Conservation (phyloP, 2,113 vertebrate genomes). For the Cinclus mexicanus region DNA sequence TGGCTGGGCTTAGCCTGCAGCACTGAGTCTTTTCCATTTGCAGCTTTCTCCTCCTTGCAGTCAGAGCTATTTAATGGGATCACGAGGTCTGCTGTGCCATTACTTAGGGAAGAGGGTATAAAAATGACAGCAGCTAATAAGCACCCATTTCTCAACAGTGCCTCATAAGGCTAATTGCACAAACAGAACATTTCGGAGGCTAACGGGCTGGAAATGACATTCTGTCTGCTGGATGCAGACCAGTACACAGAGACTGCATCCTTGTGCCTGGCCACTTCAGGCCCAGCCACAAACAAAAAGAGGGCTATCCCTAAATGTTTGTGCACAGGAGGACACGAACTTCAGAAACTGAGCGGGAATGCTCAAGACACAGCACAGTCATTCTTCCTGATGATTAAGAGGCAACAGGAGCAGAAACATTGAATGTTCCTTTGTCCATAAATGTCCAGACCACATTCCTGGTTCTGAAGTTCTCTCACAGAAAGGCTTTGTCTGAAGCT, state of each 20-base stretch:
- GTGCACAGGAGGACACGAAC: not conserved
- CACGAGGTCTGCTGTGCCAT: conserved; percentile 14
- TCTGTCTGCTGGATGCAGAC: not conserved
- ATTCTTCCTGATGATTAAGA: not conserved
- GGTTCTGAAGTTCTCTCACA: not conserved
- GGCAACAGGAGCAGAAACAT: not conserved
- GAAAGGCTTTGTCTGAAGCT: conserved; percentile 7
- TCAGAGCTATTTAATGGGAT: conserved; percentile 18
- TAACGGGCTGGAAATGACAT: not conserved
- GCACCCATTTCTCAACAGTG: conserved; percentile 34
- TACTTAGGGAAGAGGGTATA: not conserved
- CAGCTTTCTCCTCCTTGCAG: not conserved
- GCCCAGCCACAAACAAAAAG: not conserved
- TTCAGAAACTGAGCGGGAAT: not conserved
- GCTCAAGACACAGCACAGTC: not conserved
- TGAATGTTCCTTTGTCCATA: not conserved
- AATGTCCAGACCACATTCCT: not conserved
- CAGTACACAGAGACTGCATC: not conserved
- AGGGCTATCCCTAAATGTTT: not conserved
- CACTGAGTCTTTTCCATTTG: not conserved
- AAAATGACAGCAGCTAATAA: conserved; percentile 65
- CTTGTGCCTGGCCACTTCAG: not conserved
- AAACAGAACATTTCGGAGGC: not conserved
- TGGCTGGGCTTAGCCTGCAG: not conserved
- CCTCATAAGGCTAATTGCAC: conserved; percentile 59